Conservation (phyloP, 2,797 vertebrate genomes). For the Halcyon leucocephala region DNA sequence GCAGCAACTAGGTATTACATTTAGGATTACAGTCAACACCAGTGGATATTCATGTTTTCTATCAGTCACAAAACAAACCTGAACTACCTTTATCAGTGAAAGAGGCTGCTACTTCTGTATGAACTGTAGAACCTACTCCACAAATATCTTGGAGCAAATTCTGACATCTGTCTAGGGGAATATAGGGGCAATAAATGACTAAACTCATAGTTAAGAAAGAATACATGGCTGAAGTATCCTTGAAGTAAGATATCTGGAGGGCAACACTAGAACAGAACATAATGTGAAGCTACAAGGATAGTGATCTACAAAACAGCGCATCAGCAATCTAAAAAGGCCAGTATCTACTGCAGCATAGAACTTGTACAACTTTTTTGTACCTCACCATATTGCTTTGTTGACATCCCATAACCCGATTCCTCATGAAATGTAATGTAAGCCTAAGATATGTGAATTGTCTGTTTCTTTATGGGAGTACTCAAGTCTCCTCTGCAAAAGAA, state of each 20-base stretch:
- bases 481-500: background rate
- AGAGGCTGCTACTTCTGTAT: background rate
- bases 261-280: background rate
- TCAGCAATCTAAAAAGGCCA: background rate
- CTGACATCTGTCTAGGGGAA: background rate
- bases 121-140: background rate
- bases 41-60: background rate
- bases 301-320: background rate
- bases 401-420: background rate
- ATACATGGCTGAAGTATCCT: background rate
- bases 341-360: background rate
- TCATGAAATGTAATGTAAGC: background rate
- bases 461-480: background rate
- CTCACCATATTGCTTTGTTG: background rate
- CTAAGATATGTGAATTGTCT: background rate
- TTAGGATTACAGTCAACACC: fast-evolving
- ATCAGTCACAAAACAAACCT: background rate
- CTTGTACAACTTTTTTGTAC: background rate
- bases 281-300: background rate
- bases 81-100: background rate
- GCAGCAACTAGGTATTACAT: background rate
- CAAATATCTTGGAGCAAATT: background rate
- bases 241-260: background rate
- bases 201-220: background rate
- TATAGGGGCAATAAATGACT: background rate